Percentiles rank a stretch among this genome's conserved stretches.
Conservation (phyloP, 2,113 vertebrate genomes). For the Crotalus tigris region DNA sequence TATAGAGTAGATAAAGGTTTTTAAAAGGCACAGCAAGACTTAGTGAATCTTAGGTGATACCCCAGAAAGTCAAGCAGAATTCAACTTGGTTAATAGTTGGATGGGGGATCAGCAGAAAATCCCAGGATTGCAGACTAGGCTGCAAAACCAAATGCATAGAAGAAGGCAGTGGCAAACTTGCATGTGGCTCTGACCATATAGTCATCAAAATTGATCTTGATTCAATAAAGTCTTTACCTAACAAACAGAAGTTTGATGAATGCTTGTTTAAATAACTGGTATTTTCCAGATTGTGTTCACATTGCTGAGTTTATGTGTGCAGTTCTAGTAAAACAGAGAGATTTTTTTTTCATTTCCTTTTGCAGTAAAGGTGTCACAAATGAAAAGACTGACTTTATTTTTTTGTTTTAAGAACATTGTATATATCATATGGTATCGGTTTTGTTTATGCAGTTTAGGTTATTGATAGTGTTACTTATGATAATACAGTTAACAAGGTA, state of each 20-base stretch:
- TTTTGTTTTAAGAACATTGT: neutral
- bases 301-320: neutral
- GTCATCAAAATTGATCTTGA: neutral
- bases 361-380: neutral
- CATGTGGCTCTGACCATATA: neutral
- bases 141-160: neutral
- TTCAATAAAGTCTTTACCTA: neutral
- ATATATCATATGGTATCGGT: neutral
- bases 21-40: neutral
- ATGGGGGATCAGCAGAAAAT: neutral
- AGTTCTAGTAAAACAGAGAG: neutral
- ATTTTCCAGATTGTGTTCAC: neutral
- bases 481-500: neutral
- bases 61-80: neutral
- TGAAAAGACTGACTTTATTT: neutral
- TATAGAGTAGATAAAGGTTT: neutral
- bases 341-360: neutral
- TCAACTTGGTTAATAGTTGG: neutral
- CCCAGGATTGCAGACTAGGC: neutral
- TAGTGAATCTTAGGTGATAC: neutral
- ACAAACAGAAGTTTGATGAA: neutral
- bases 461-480: neutral
- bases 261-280: neutral
- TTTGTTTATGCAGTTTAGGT: neutral
- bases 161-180: neutral